Conservation (phyloP, 1,140 invertebrate genomes). For the Zeugodacus cucurbitae region DNA sequence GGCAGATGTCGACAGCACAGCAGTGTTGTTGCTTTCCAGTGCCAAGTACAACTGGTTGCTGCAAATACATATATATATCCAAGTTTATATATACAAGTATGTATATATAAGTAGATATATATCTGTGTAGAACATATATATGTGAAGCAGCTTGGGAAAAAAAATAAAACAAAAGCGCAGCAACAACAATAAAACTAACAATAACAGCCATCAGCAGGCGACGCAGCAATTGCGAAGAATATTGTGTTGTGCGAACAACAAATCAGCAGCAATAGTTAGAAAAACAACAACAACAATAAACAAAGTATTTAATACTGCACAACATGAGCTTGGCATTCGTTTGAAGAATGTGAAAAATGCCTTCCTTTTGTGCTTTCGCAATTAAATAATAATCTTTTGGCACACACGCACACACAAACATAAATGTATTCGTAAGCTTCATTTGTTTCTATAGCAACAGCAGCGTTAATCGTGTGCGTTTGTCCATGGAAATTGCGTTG, state of each 20-base stretch:
- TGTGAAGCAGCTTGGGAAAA: background rate
- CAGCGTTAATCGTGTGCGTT: background rate
- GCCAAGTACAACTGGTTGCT: background rate
- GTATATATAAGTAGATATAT: too few relatives aligned
- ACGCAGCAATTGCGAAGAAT: background rate
- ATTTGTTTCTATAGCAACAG: background rate
- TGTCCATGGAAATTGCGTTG: constrained; percentile 8
- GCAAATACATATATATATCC: background rate
- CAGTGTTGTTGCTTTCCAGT: background rate
- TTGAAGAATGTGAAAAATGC: constrained; percentile 46
- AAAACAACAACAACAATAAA: background rate
- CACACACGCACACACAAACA: background rate
- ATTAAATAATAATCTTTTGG: constrained; percentile 13
- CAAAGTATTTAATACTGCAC: too few relatives aligned
- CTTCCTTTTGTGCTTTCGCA: constrained; percentile 44
- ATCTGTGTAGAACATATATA: too few relatives aligned
- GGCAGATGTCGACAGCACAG: background rate
- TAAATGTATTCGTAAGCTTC: background rate
- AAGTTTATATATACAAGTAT: too few relatives aligned
- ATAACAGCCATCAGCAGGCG: background rate
- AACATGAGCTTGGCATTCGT: constrained; percentile 18
- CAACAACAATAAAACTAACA: background rate
- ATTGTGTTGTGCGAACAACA: background rate
- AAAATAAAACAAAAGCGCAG: background rate
- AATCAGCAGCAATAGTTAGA: background rate